These are phyloP conservation scores for Eristalis pertinax DNA, from an alignment of 2,888 invertebrate species.

Conservation along the genomic window DNA sequence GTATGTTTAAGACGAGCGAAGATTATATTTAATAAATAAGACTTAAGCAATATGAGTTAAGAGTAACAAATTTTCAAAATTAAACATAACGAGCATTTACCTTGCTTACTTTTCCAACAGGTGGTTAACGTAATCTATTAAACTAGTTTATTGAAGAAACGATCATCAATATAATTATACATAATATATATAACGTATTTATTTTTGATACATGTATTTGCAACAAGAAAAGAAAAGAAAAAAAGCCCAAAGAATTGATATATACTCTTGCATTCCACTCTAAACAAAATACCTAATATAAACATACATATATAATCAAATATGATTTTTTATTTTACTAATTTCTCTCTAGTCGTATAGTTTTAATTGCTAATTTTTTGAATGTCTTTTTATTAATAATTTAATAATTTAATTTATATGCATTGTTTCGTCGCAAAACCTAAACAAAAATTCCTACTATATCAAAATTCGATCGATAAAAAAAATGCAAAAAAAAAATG, in stretches of 20 bases:
- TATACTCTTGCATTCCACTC: constrained; percentile 53
- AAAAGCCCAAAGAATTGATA: neutral
- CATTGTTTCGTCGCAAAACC: constrained; percentile 34
- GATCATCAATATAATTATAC: constrained; percentile 9
- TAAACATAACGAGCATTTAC: neutral
- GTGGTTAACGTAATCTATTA: constrained; percentile 18
- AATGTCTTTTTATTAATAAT: constrained; percentile 57
- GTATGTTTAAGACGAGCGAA: neutral
- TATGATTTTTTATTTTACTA: constrained; percentile 48
- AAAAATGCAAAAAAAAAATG: constrained; percentile 13
- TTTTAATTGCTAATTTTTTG: constrained; percentile 62
- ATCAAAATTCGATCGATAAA: neutral
- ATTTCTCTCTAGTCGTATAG: constrained; percentile 70
- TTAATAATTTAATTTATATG: constrained; percentile 54
- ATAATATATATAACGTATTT: constrained; percentile 28
- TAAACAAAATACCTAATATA: constrained; percentile 44
- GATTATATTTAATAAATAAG: neutral
- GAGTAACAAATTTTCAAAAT: neutral
- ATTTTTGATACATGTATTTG: constrained; percentile 69
- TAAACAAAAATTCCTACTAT: neutral
- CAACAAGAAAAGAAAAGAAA: constrained; percentile 14
- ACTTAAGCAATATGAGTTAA: neutral
- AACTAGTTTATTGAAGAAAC: constrained; percentile 8
- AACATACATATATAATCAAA: constrained; percentile 54
- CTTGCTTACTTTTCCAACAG: neutral